phyloP scores from a whole-genome alignment of 2,797 vertebrate species.

The Eremophila alpestris region DNA sequence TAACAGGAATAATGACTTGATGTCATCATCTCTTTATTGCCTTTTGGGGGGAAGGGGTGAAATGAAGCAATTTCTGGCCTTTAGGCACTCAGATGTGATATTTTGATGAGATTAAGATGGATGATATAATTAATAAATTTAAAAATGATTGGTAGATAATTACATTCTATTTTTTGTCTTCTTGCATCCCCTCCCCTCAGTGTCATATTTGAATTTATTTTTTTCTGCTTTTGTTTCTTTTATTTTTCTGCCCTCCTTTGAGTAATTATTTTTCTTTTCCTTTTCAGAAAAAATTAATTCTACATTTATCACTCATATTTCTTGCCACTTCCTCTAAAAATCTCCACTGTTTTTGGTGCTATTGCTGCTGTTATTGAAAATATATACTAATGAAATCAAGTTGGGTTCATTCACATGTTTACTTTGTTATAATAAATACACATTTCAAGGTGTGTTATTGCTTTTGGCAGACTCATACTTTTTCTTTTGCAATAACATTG shows the following conservation, averaged over 20 bases:
- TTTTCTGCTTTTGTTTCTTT: not conserved
- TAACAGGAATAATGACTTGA: not conserved
- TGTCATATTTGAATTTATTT: not conserved
- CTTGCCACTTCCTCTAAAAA: not conserved
- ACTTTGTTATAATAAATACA: not conserved
- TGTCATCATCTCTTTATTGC: accelerated
- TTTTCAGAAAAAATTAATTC: not conserved
- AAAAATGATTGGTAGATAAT: not conserved
- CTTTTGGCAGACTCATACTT: not conserved
- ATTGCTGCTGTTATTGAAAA: not conserved
- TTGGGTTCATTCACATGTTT: not conserved
- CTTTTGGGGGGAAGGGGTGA: not conserved
- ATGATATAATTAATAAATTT: not conserved
- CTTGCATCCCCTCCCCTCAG: accelerated
- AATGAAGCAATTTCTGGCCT: not conserved
- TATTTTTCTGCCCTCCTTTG: not conserved
- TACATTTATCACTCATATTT: not conserved
- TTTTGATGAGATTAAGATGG: not conserved
- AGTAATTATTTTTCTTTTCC: not conserved
- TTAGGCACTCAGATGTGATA: not conserved
- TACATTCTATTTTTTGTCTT: not conserved
- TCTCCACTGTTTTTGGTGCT: not conserved
- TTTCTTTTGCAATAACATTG: not conserved
- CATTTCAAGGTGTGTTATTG: not conserved
- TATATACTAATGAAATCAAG: not conserved